Evolutionary conservation across 2,888 invertebrate genomes (phyloP), one percentile per base, ranked within the genome.

Genomic region (Ectropis crepuscularia): DNA sequence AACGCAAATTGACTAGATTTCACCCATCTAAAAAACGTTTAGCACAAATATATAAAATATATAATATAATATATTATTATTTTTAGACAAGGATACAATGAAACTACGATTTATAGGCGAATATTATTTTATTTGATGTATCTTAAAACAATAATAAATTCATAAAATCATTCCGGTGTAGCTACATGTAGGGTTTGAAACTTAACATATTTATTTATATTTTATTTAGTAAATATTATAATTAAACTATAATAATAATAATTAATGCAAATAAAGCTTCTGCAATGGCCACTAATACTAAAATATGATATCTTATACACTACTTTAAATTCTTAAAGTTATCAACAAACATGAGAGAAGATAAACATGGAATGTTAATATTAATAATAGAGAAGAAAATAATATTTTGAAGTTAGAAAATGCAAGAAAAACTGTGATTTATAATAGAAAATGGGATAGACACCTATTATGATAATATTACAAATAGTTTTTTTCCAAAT

Each of bases 41-140:
- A n/a, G n/a, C n/a, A n/a, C n/a, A n/a, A n/a, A n/a, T n/a, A n/a
- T n/a, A n/a, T n/a, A n/a, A n/a, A n/a, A n/a, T n/a, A n/a, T n/a
- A n/a, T n/a, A n/a, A n/a, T n/a, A n/a, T n/a, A n/a, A n/a, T n/a
- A n/a, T n/a, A n/a, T n/a, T n/a, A n/a, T n/a, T n/a, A n/a, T n/a
- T 28, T 1, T 28, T 28, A 28, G 16, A 4, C 16, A 28, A 28
- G 16, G 4, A 28, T 28, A 4, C 16, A 28, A 28, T 28, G 16
- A 55, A 87, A 85, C 78, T 69, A 63, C 55, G 64, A 69, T 76
- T 70, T 87, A 85, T 85, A 89, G 90, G 90, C 89, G 89, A 89
- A 89, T 90, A 89, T 88, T 90, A 85, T 88, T 81, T 74, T 68
- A 86, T 88, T 88, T 84, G 86, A 88, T 89, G 87, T 87, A 87